Conservation (phyloP, 2,888 invertebrate genomes). For the Thera obeliscata region DNA sequence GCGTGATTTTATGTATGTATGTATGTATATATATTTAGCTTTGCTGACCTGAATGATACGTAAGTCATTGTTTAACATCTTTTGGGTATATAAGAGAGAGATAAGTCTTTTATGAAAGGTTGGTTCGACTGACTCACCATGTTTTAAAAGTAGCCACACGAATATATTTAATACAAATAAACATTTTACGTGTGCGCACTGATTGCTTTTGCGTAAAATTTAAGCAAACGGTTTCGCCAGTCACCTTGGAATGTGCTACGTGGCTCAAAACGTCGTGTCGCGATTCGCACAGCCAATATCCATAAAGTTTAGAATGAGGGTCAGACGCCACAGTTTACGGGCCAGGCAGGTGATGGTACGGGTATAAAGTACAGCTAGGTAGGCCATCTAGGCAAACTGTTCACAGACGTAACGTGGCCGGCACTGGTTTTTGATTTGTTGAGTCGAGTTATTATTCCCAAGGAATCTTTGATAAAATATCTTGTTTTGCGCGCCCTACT, state of each 20-base stretch:
- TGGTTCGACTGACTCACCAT: background rate
- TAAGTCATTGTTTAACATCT: too few relatives aligned
- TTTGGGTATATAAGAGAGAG: background rate
- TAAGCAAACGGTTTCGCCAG: slow-evolving; percentile 12
- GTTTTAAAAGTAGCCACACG: background rate
- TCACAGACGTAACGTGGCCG: slow-evolving; percentile 8
- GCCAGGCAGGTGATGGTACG: slow-evolving; percentile 38
- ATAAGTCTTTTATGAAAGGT: background rate
- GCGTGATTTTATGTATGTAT: too few relatives aligned
- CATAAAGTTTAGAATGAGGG: slow-evolving; percentile 35
- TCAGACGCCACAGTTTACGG: slow-evolving; percentile 38
- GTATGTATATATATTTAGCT: too few relatives aligned
- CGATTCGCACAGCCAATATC: slow-evolving; percentile 31
- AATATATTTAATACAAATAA: slow-evolving; percentile 18
- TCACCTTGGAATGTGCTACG: slow-evolving; percentile 22
- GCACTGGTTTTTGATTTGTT: background rate
- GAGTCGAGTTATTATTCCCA: too few relatives aligned
- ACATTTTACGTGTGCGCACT: slow-evolving; percentile 13
- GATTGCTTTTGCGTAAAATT: slow-evolving; percentile 14
- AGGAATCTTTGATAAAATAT: too few relatives aligned
- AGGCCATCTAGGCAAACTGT: slow-evolving; percentile 15
- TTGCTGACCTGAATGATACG: too few relatives aligned
- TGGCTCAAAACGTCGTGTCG: slow-evolving; percentile 25
- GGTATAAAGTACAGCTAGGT: slow-evolving; percentile 40
- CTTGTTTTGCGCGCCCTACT: too few relatives aligned